Percentiles rank a stretch among this genome's conserved stretches.
Evolutionary conservation across 1,140 invertebrate genomes (phyloP).

Genomic region (Epicauta chinensis): DNA sequence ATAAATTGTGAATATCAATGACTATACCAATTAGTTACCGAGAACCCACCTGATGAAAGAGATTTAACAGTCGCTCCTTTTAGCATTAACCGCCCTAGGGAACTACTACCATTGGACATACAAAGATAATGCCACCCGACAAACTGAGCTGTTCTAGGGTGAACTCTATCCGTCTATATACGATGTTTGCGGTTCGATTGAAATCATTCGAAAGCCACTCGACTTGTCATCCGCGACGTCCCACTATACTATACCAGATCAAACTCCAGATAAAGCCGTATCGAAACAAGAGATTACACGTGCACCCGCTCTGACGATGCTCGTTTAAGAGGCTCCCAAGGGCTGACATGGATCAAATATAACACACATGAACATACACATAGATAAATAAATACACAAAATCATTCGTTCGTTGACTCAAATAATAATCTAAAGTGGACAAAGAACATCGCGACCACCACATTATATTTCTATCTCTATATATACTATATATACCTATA

Average conservation of each 20-base stretch:
- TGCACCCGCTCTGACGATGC: constrained; percentile 18
- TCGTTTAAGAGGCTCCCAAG: constrained; percentile 15
- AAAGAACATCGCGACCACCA: neutral
- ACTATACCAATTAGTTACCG: constrained; percentile 21
- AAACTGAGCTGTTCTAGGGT: constrained; percentile 7
- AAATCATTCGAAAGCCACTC: constrained; percentile 32
- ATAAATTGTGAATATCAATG: constrained; percentile 14
- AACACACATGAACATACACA: too few relatives aligned
- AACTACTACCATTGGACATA: constrained; percentile 2
- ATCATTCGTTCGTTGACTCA: constrained; percentile 4
- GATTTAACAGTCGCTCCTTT: constrained; percentile 16
- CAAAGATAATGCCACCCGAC: constrained; percentile 26
- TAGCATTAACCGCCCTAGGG: constrained; percentile 18
- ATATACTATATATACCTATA: too few relatives aligned
- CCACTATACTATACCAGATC: constrained; percentile 23
- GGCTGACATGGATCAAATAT: constrained; percentile 17
- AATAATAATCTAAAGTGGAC: constrained; percentile 14
- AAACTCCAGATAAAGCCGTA: constrained; percentile 28
- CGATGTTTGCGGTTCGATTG: constrained; percentile 31
- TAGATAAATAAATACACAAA: neutral
- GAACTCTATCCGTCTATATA: constrained; percentile 16
- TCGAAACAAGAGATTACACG: constrained; percentile 33
- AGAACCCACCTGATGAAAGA: constrained; percentile 21
- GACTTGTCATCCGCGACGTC: constrained; percentile 27
- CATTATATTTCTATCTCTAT: too few relatives aligned